These are phyloP conservation scores for Otolemur garnettii DNA, from an alignment of 2,113 vertebrate genomes.

Conservation along the genomic window DNA sequence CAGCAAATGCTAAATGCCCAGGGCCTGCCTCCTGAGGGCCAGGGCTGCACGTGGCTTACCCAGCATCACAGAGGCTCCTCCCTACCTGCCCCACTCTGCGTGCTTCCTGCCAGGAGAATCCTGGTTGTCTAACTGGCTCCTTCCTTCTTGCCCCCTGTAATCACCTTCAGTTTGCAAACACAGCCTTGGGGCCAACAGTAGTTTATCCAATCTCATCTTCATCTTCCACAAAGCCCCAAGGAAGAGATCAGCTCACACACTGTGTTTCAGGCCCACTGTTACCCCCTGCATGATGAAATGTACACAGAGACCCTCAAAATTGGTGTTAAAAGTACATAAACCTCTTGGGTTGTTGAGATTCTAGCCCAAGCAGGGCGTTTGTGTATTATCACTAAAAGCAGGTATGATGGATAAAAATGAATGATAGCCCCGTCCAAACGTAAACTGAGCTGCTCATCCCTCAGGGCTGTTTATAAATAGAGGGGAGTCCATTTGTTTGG, in stretches of 20 bases:
- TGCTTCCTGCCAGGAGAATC: background rate
- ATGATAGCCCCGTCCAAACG: constrained; percentile 87
- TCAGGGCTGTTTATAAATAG: constrained; percentile 91
- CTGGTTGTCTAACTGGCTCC: background rate
- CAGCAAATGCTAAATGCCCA: background rate
- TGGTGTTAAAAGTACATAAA: constrained; percentile 93
- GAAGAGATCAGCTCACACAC: constrained; percentile 71
- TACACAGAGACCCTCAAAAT: constrained; percentile 89
- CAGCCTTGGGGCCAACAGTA: constrained; percentile 74
- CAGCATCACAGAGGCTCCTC: background rate
- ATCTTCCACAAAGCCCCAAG: constrained; percentile 60
- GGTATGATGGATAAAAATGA: constrained; percentile 92
- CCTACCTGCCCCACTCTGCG: background rate
- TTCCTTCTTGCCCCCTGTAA: constrained; percentile 28
- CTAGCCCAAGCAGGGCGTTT: constrained; percentile 87
- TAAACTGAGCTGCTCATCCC: constrained; percentile 91
- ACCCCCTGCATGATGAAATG: constrained; percentile 86
- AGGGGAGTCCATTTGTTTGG: constrained; percentile 89
- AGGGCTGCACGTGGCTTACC: background rate
- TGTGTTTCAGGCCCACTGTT: constrained; percentile 77
- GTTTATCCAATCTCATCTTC: constrained; percentile 69
- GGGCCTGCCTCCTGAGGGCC: background rate
- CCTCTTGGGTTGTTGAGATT: constrained; percentile 91
- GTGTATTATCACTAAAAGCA: constrained; percentile 92
- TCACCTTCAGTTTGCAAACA: constrained; percentile 64